Evolutionary conservation across 2,113 vertebrate species (phyloP).

Genomic region (Myotis yumanensis): DNA sequence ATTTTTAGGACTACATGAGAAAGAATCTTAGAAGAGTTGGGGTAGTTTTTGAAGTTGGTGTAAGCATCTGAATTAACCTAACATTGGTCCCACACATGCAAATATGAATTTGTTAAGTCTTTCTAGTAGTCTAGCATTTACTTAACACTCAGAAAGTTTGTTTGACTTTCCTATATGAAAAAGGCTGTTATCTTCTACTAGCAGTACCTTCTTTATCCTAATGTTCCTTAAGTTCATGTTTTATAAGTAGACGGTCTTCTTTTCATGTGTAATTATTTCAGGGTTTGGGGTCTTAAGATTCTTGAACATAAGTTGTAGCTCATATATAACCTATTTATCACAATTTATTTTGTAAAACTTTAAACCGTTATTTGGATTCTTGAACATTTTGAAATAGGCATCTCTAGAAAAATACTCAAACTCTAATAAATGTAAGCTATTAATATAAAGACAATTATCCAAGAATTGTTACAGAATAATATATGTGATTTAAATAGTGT

Average conservation of each 20-base stretch:
- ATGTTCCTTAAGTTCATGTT: neutral
- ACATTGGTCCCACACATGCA: neutral
- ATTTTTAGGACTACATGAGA: neutral
- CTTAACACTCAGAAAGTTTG: conserved; percentile 41
- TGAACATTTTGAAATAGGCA: neutral
- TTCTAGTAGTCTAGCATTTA: neutral
- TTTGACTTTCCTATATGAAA: neutral
- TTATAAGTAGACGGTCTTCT: neutral
- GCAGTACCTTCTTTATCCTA: neutral
- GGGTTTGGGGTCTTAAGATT: neutral
- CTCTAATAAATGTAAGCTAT: neutral
- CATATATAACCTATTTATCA: neutral
- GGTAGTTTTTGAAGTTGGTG: neutral
- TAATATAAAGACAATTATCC: neutral
- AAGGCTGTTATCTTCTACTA: neutral
- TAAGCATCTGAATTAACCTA: neutral
- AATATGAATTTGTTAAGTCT: neutral
- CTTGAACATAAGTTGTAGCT: neutral
- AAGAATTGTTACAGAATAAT: neutral
- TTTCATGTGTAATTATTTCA: conserved; percentile 24
- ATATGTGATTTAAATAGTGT: conserved; percentile 7
- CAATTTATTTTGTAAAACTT: conserved; percentile 23
- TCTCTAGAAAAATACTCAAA: conserved; percentile 24
- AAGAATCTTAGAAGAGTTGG: neutral
- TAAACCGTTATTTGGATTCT: neutral